Evolutionary conservation across 2,888 invertebrate species (phyloP).

Genomic region (Metalampra italica): DNA sequence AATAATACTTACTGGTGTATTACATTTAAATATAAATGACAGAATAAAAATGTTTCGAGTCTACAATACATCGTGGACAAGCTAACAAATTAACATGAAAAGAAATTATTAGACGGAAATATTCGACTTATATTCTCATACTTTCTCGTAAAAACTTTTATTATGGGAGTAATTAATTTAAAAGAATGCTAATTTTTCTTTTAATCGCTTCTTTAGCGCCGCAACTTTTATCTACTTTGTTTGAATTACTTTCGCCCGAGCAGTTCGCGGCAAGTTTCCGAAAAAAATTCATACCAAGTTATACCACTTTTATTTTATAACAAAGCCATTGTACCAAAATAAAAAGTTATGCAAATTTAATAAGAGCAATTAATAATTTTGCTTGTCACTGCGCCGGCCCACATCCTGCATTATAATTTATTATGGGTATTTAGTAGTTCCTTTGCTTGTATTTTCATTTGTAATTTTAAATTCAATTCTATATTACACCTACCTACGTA

Average conservation of each 20-base stretch:
- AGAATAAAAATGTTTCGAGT: too few species aligned
- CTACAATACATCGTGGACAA: too few species aligned
- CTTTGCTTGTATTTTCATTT: neutral
- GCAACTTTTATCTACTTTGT: slow-evolving; percentile 76
- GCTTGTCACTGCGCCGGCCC: neutral
- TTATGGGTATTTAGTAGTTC: neutral
- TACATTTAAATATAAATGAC: too few species aligned
- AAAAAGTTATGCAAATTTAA: slow-evolving; percentile 4
- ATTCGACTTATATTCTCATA: slow-evolving; percentile 49
- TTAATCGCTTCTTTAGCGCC: slow-evolving; percentile 72
- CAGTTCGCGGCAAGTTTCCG: slow-evolving; percentile 54
- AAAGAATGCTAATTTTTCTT: slow-evolving; percentile 76
- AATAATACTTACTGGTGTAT: too few species aligned
- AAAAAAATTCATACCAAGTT: slow-evolving; percentile 49
- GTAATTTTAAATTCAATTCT: too few species aligned
- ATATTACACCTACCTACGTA: too few species aligned
- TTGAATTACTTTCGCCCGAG: slow-evolving; percentile 70
- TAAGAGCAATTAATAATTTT: slow-evolving; percentile 4
- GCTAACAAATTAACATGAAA: slow-evolving; percentile 23
- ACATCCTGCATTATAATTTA: neutral
- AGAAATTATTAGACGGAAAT: slow-evolving; percentile 37
- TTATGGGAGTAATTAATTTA: slow-evolving; percentile 73
- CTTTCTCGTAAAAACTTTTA: slow-evolving; percentile 64
- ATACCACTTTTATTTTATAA: slow-evolving; percentile 37
- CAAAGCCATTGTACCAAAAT: slow-evolving; percentile 33